Evolutionary conservation across 1,140 invertebrate species (phyloP).

Genomic region (Chlorops oryzae): DNA sequence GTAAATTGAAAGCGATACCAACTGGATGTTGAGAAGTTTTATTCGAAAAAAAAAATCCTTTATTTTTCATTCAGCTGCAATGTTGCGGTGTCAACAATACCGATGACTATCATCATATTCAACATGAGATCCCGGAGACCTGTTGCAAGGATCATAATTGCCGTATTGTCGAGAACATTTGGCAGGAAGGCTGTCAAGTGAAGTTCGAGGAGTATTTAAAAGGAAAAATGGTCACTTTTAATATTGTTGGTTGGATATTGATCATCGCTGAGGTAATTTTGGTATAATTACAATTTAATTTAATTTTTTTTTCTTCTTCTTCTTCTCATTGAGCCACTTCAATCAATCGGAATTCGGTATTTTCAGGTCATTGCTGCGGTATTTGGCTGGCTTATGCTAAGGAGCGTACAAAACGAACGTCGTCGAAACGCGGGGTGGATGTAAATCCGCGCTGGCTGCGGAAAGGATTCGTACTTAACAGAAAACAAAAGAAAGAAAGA

Average conservation of each 20-base stretch:
- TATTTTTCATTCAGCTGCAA: constrained; percentile 21
- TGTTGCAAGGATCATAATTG: constrained; percentile 32
- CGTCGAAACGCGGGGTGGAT: constrained; percentile 42
- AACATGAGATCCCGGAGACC: constrained; percentile 28
- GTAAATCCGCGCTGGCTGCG: too few species aligned
- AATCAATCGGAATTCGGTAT: too few species aligned
- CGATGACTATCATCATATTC: constrained; percentile 30
- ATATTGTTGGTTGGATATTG: constrained; percentile 35
- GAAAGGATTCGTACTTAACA: too few species aligned
- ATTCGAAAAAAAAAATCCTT: neutral
- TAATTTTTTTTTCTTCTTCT: neutral
- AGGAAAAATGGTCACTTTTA: constrained; percentile 31
- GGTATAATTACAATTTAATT: neutral
- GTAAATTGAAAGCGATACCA: constrained; percentile 8
- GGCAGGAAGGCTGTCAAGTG: constrained; percentile 28
- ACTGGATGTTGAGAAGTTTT: too few species aligned
- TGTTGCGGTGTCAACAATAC: constrained; percentile 38
- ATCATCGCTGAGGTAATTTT: constrained; percentile 30
- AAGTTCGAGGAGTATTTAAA: constrained; percentile 35
- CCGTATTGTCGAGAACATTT: constrained; percentile 18
- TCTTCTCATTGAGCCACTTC: too few species aligned
- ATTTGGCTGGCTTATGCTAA: constrained; percentile 35
- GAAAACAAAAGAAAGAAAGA: too few species aligned
- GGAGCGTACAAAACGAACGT: constrained; percentile 34
- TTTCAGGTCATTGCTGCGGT: constrained; percentile 29